Evolutionary conservation across 2,113 vertebrate species (phyloP).

Genomic region (Meles meles): DNA sequence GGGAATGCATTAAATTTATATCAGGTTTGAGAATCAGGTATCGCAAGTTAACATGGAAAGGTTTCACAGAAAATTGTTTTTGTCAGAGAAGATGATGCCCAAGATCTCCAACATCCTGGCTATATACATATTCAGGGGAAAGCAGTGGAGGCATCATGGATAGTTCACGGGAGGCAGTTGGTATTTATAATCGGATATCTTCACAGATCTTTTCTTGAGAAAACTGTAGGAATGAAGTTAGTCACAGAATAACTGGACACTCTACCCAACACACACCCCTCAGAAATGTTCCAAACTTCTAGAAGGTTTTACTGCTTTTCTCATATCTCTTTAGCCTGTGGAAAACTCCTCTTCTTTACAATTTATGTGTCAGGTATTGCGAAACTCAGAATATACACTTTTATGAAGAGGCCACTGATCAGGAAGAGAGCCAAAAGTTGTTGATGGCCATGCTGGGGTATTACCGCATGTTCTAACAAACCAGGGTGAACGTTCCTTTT

Average conservation of each 20-base stretch:
- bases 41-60: not conserved
- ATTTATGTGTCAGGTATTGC: not conserved
- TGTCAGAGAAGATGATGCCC: not conserved
- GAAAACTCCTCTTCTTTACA: constrained; percentile 29
- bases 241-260: constrained; percentile 1
- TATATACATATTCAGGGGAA: constrained; percentile 25
- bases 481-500: not conserved
- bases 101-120: constrained; percentile 22
- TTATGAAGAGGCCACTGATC: not conserved
- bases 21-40: constrained; percentile 43
- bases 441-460: not conserved
- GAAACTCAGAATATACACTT: constrained; percentile 2
- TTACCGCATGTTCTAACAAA: not conserved
- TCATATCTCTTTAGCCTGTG: not conserved
- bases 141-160: not conserved
- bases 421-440: not conserved
- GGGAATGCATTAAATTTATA: not conserved
- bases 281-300: not conserved
- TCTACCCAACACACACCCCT: not conserved
- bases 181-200: constrained; percentile 14
- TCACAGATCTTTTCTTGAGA: not conserved
- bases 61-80: constrained; percentile 12
- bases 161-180: not conserved
- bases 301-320: not conserved
- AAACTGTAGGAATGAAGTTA: constrained; percentile 13